Percentiles rank a stretch among this genome's conserved stretches.
phyloP scores from a whole-genome alignment of 2,888 invertebrate species.

The Camponotus fellah region DNA sequence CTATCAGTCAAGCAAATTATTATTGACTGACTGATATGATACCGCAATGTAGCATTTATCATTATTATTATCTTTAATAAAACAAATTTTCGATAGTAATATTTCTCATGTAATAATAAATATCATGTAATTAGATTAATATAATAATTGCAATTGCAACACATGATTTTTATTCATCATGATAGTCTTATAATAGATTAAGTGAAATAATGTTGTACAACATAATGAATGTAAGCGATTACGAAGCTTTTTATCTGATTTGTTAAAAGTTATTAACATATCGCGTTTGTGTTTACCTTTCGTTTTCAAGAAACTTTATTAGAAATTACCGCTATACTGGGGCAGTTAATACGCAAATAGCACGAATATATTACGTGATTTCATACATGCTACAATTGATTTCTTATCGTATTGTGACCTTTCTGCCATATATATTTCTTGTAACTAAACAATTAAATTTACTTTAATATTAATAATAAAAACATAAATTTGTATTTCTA shows the following conservation, averaged over 20 bases:
- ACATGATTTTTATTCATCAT: neutral
- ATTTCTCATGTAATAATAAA: slow-evolving; percentile 1
- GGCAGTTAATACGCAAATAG: neutral
- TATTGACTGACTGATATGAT: slow-evolving; percentile 9
- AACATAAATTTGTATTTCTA: no score
- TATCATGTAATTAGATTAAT: neutral
- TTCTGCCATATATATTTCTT: neutral
- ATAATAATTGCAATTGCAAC: neutral
- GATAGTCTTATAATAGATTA: neutral
- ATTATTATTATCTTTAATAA: neutral
- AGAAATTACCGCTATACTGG: neutral
- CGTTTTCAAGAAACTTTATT: slow-evolving; percentile 17
- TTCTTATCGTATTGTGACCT: neutral
- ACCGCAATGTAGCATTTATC: neutral
- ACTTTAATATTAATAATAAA: no score
- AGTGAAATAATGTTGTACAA: neutral
- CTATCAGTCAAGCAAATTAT: slow-evolving; percentile 37
- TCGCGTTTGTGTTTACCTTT: neutral
- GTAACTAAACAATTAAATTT: neutral
- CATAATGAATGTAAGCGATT: neutral
- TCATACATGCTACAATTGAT: neutral
- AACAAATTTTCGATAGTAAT: neutral
- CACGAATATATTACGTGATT: neutral
- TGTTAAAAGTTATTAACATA: neutral
- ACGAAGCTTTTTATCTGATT: neutral